Conservation (phyloP, 2,888 invertebrate genomes). For the Agrotis clavis region DNA sequence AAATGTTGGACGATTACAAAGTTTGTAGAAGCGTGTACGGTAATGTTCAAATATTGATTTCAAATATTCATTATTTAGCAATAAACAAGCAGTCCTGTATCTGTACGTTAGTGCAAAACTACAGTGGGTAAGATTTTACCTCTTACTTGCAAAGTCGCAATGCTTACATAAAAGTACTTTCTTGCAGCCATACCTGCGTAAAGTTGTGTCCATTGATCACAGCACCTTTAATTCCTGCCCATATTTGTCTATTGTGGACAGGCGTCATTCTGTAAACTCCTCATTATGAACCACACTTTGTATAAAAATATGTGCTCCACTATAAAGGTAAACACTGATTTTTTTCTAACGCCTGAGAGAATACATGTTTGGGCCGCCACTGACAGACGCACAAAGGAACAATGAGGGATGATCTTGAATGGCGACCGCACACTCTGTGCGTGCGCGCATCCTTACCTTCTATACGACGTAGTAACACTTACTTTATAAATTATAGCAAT, state of each 20-base stretch:
- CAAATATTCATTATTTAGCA: conserved; percentile 19
- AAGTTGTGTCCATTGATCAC: conserved; percentile 81
- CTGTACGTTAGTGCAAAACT: not conserved
- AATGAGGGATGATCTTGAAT: conserved; percentile 87
- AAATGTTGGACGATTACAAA: conserved; percentile 37
- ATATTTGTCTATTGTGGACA: conserved; percentile 86
- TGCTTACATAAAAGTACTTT: conserved; percentile 67
- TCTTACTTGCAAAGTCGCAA: not conserved
- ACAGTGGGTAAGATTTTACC: not conserved
- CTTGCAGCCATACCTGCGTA: conserved; percentile 64
- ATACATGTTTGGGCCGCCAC: conserved; percentile 88
- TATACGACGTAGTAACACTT: conserved; percentile 59
- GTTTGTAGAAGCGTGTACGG: conserved; percentile 24
- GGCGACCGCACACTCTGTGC: conserved; percentile 89
- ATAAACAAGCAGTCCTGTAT: not conserved
- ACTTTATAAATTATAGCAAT: conserved; percentile 71
- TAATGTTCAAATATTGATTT: conserved; percentile 42
- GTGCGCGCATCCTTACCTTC: conserved; percentile 69
- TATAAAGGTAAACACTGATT: conserved; percentile 91
- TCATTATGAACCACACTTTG: conserved; percentile 89
- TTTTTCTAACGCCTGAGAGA: conserved; percentile 85
- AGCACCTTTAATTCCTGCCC: conserved; percentile 85
- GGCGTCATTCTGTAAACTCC: conserved; percentile 90
- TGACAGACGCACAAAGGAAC: conserved; percentile 87
- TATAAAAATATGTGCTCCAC: conserved; percentile 90